Conservation (phyloP, 1,140 invertebrate species). For the Achatina immaculata region DNA sequence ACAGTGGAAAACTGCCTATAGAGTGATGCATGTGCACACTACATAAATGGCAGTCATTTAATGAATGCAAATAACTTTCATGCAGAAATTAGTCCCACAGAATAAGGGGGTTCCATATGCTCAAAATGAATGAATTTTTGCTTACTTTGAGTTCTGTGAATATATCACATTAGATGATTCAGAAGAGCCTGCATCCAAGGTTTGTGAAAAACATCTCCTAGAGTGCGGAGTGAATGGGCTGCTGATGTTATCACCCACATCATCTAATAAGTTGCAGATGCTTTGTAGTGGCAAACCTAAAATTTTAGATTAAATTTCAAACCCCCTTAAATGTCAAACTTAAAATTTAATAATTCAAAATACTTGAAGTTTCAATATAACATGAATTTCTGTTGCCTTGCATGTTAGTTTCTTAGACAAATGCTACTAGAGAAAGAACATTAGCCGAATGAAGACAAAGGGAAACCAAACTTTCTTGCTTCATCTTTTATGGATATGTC, state of each 20-base stretch:
- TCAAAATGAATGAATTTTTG: background rate
- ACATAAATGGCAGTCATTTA: no score
- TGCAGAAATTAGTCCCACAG: background rate
- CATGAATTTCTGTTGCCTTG: background rate
- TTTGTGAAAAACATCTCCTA: conserved; percentile 48
- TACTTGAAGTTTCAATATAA: background rate
- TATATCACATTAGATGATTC: background rate
- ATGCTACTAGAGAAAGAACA: no score
- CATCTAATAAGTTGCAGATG: conserved; percentile 63
- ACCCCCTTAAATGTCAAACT: background rate
- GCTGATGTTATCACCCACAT: conserved; percentile 58
- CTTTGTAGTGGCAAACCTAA: conserved; percentile 63
- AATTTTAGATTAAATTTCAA: background rate
- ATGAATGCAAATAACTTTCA: no score
- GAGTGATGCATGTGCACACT: no score
- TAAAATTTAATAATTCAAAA: background rate
- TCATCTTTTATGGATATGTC: no score
- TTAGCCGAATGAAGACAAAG: no score
- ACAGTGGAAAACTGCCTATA: no score
- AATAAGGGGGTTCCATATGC: background rate
- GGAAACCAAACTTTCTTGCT: no score
- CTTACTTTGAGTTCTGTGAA: background rate
- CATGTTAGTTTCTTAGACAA: background rate
- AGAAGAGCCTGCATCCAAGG: conserved; percentile 15
- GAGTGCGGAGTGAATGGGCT: conserved; percentile 53